Conservation (phyloP, 2,888 invertebrate genomes). For the Phania funesta region DNA sequence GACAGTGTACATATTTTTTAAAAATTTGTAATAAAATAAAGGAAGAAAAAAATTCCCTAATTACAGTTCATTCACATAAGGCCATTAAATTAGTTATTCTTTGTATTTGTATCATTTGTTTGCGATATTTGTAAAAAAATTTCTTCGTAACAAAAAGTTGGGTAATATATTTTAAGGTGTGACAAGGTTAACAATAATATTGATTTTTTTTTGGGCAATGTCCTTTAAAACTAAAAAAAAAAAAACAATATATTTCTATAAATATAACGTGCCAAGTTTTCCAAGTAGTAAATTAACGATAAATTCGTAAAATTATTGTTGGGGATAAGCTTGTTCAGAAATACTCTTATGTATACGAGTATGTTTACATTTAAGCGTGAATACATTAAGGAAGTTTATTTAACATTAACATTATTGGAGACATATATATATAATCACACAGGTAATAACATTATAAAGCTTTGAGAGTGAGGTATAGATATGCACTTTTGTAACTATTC, state of each 20-base stretch:
- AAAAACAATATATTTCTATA: constrained; percentile 28
- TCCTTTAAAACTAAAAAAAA: background rate
- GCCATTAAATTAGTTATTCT: constrained; percentile 32
- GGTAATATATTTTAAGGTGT: constrained; percentile 25
- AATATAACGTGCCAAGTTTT: no score
- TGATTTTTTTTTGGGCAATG: constrained; percentile 30
- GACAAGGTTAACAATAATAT: constrained; percentile 29
- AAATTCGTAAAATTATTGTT: no score
- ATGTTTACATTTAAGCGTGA: background rate
- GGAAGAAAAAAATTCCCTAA: constrained; percentile 54
- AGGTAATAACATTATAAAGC: constrained; percentile 49
- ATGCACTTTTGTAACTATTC: background rate
- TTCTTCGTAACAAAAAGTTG: constrained; percentile 7
- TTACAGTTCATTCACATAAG: constrained; percentile 54
- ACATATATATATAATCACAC: background rate
- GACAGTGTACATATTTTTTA: constrained; percentile 23
- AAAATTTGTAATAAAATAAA: constrained; percentile 6
- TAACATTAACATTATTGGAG: constrained; percentile 8
- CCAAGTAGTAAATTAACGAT: no score
- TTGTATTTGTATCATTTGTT: background rate
- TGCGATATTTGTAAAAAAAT: background rate
- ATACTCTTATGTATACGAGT: no score
- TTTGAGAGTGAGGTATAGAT: constrained; percentile 32
- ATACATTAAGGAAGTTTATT: constrained; percentile 41
- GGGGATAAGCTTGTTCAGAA: no score